Conservation (phyloP, 2,797 vertebrate species). For the Spheniscus humboldti region DNA sequence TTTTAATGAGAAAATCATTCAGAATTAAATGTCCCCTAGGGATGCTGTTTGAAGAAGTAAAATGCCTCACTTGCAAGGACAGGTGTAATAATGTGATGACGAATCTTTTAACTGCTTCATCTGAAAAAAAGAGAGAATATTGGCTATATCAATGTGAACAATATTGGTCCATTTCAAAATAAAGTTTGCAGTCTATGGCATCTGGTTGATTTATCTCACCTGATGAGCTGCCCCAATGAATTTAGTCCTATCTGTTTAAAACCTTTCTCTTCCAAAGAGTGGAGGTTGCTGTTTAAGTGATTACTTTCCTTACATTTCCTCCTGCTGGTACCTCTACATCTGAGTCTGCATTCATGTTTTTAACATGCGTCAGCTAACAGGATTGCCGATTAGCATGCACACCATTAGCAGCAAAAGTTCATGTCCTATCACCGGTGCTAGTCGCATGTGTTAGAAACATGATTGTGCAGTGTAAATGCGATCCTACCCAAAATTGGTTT, state of each 20-base stretch:
- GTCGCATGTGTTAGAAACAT: not conserved
- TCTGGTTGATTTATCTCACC: not conserved
- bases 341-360: not conserved
- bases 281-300: not conserved
- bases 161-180: not conserved
- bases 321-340: not conserved
- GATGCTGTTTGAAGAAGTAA: constrained; percentile 19
- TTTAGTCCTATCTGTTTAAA: not conserved
- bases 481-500: not conserved
- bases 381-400: not conserved
- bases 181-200: not conserved
- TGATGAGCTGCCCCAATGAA: not conserved
- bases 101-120: not conserved
- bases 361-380: not conserved
- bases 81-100: not conserved
- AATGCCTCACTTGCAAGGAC: constrained; percentile 13
- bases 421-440: not conserved
- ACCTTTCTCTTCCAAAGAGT: not conserved
- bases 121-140: not conserved
- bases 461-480: not conserved
- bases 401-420: not conserved
- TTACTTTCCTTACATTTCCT: not conserved
- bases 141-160: not conserved
- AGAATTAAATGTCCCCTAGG: constrained; percentile 33
- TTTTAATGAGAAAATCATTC: constrained; percentile 48